A percentile compares a stretch with the other conserved stretches of the same genome.
These are phyloP conservation scores for Vulpes lagopus DNA, from an alignment of 2,113 vertebrate species.

Conservation along the genomic window DNA sequence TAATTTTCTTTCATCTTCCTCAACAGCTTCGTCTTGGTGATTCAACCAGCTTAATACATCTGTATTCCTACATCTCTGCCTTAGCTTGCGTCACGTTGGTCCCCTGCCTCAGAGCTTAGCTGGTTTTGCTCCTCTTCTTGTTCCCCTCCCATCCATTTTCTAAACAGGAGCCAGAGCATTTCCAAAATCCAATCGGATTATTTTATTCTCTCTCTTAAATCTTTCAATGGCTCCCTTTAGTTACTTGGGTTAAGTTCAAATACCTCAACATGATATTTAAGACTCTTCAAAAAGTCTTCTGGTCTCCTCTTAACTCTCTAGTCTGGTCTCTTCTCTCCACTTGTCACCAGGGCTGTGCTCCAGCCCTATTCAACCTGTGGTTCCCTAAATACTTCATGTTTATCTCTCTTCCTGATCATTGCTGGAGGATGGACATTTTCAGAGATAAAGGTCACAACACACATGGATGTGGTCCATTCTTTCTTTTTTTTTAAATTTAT, in stretches of 20 bases:
- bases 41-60: neutral
- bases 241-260: constrained; percentile 49
- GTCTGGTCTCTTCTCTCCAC: neutral
- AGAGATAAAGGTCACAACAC: neutral
- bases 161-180: constrained; percentile 24
- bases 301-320: neutral
- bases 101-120: neutral
- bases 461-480: neutral
- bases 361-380: neutral
- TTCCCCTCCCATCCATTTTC: neutral
- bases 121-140: neutral
- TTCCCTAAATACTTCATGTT: constrained; percentile 27
- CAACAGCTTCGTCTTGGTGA: neutral
- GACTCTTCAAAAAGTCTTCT: constrained; percentile 16
- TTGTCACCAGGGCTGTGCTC: neutral
- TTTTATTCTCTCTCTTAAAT: neutral
- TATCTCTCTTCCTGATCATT: neutral
- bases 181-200: neutral
- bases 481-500: neutral
- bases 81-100: constrained; percentile 14
- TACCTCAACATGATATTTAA: neutral
- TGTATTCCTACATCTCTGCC: constrained; percentile 21
- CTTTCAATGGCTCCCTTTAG: neutral
- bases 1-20: neutral
- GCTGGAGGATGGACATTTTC: neutral